These are phyloP conservation scores for Agrotis segetum DNA, from an alignment of 2,888 invertebrate species.

Conservation along the genomic window DNA sequence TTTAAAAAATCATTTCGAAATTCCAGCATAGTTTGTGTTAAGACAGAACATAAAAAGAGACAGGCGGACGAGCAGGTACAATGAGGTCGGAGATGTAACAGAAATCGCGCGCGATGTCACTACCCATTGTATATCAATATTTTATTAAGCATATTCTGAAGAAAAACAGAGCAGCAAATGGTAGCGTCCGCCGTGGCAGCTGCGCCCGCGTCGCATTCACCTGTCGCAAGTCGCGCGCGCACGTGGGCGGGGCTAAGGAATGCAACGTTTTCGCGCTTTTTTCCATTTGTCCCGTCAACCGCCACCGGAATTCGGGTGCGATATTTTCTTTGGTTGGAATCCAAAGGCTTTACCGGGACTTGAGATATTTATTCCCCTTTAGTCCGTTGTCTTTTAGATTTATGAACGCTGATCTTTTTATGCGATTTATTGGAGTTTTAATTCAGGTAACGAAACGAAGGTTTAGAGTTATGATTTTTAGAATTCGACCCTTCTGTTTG, in stretches of 20 bases:
- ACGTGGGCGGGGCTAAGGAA: constrained; percentile 86
- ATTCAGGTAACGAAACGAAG: constrained; percentile 77
- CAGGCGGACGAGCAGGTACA: constrained; percentile 69
- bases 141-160: constrained; percentile 83
- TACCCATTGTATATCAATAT: constrained; percentile 87
- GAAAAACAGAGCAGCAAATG: constrained; percentile 83
- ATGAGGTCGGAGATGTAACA: constrained; percentile 72
- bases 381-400: constrained; percentile 79
- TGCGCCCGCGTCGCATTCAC: constrained; percentile 86
- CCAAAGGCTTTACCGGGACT: constrained; percentile 85
- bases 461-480: constrained; percentile 58
- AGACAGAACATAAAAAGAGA: constrained; percentile 63
- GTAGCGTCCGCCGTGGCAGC: constrained; percentile 80
- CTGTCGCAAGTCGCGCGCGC: constrained; percentile 85
- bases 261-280: constrained; percentile 84
- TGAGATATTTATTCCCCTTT: constrained; percentile 85
- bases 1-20: constrained; percentile 55
- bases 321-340: constrained; percentile 89
- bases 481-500: constrained; percentile 5
- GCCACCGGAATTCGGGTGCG: constrained; percentile 89
- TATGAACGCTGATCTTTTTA: constrained; percentile 78
- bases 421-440: constrained; percentile 82
- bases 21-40: constrained; percentile 51
- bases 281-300: constrained; percentile 85
- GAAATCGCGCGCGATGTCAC: constrained; percentile 79